Evolutionary conservation across 2,888 invertebrate species (phyloP), one percentile per base, ranked within the genome.

Genomic region (Tromatobia lineatoria): DNA sequence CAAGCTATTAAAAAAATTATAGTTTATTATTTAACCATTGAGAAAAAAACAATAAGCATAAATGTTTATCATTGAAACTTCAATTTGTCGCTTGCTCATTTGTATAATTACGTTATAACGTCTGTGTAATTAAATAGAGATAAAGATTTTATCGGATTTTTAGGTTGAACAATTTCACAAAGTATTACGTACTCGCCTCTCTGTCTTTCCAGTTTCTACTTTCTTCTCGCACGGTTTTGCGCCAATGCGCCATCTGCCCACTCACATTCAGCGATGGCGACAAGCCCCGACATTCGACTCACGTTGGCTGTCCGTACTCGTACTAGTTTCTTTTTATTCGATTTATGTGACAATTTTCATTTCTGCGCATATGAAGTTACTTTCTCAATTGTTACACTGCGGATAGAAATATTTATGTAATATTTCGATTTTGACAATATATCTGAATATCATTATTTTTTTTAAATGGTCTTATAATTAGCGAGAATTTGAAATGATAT

Each of bases 231-330:
- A 25, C 47, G 20, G 8, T 47, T 83, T 83, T 80, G 66, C 76
- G 83, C 57, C 83, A 83, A 83, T 83, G 83, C 83, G 80, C 80
- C 75, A 83, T 76, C 76, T 66, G 67, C 83, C 83, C 83, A 83
- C 80, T 76, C 71, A 47, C 45, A 61, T 69, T 13, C 42, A 67
- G 15, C 67, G 2, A 67, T 45, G 67, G 13, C 67, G 67, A 42
- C 67, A 47, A 47, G 3, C n/a, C 25, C 13, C 47, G 67, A 45
- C 25, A 13, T 67, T 45, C 67, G 67, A 25, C 42, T 38, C 66
- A 3, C 18, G 67, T 67, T n/a, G 45, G 67, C 45, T 67, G 15
- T 47, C 47, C 47, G 25, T 25, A 47, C 23, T 45, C 4, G 42
- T 23, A 7, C 42, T 23, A 45, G 4, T 59, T 34, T 29, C 29